phyloP scores from a whole-genome alignment of 2,113 vertebrate genomes.

The Thunnus maccoyii region DNA sequence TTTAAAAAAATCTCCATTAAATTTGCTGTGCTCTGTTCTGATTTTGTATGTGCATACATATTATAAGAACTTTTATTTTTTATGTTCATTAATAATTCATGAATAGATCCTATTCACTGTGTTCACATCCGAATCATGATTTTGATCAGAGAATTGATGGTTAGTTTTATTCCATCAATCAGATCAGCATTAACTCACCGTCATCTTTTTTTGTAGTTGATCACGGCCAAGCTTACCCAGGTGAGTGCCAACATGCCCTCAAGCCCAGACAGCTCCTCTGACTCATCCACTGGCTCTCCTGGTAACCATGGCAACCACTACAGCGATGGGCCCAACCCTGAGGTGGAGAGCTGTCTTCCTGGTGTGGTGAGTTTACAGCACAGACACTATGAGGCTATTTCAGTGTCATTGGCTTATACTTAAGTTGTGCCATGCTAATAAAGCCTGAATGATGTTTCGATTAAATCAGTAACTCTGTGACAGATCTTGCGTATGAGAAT shows the following conservation, averaged over 20 bases:
- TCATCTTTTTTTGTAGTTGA: constrained; percentile 85
- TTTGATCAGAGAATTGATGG: background rate
- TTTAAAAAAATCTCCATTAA: background rate
- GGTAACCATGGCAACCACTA: constrained; percentile 99
- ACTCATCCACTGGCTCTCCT: constrained; percentile 98
- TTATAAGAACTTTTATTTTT: background rate
- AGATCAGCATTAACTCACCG: background rate
- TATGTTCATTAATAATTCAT: background rate
- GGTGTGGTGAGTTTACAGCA: constrained; percentile 90
- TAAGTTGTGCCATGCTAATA: background rate
- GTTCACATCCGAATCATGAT: background rate
- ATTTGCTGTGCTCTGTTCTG: background rate
- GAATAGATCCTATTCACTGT: background rate
- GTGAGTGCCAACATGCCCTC: constrained; percentile 99
- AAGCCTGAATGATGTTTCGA: too few species aligned
- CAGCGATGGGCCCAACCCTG: constrained; percentile 97
- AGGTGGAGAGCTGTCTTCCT: constrained; percentile 98
- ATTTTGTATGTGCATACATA: background rate
- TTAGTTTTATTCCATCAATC: background rate
- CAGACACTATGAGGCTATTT: background rate
- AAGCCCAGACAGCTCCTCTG: constrained; percentile 98
- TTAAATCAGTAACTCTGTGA: too few species aligned
- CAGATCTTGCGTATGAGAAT: background rate
- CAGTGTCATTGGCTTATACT: background rate
- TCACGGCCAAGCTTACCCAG: constrained; percentile 99